These are phyloP conservation scores for Dusona sp. DNA, from an alignment of 2,888 invertebrate genomes.

Conservation along the genomic window DNA sequence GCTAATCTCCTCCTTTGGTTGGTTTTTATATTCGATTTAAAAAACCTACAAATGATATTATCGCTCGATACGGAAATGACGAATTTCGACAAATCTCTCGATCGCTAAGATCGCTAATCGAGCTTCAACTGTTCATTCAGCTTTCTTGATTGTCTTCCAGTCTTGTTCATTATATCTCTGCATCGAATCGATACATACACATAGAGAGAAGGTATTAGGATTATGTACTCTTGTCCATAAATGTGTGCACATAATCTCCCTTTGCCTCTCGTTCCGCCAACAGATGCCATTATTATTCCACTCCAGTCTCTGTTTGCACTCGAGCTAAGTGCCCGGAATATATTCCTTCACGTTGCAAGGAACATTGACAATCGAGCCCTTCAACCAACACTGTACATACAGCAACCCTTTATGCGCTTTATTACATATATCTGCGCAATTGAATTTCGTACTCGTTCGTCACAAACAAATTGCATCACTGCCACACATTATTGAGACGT, in stretches of 20 bases:
- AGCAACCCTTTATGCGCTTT: not conserved
- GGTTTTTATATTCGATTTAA: not conserved
- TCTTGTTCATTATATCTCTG: constrained; percentile 24
- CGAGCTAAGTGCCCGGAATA: constrained; percentile 67
- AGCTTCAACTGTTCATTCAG: constrained; percentile 10
- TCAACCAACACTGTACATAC: constrained; percentile 1
- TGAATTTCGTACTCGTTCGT: constrained; percentile 15
- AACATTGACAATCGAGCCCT: constrained; percentile 59
- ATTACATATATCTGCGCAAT: constrained; percentile 13
- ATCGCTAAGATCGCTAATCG: constrained; percentile 34
- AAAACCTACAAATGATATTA: not conserved
- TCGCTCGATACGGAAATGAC: not conserved
- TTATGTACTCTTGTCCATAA: constrained; percentile 35
- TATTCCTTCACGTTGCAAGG: constrained; percentile 52
- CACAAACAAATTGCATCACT: constrained; percentile 6
- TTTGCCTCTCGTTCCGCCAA: not conserved
- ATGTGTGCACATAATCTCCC: constrained; percentile 21
- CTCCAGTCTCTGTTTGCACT: constrained; percentile 68
- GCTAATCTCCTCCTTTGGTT: too few relatives aligned
- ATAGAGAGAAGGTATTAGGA: not conserved
- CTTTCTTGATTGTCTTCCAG: constrained; percentile 34
- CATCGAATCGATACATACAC: constrained; percentile 42
- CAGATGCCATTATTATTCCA: constrained; percentile 66
- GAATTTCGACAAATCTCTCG: constrained; percentile 5
- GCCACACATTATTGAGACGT: not conserved